A percentile compares a stretch with the other conserved stretches of the same genome.
Conservation (phyloP, 2,888 invertebrate genomes). For the Piscicola geometra region DNA sequence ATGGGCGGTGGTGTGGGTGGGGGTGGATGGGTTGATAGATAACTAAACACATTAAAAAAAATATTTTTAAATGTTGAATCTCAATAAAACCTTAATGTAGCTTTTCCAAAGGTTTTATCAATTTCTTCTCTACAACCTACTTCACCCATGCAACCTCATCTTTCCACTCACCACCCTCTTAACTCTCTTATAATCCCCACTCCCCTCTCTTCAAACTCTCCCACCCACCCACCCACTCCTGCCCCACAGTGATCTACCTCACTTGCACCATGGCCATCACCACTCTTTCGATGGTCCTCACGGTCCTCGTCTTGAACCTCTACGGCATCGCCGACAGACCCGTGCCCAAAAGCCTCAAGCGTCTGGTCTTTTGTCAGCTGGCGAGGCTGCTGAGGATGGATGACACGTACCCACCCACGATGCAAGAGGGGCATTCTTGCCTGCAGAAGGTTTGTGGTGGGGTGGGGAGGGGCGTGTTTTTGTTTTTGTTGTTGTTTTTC, state of each 20-base stretch:
- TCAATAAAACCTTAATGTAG: too few species aligned
- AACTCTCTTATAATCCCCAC: background rate
- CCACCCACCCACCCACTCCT: background rate
- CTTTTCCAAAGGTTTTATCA: too few species aligned
- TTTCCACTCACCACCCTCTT: background rate
- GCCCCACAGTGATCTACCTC: slow-evolving; percentile 43
- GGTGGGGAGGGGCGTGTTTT: too few species aligned
- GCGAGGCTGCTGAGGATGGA: slow-evolving; percentile 36
- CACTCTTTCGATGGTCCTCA: slow-evolving; percentile 44
- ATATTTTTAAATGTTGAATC: too few species aligned
- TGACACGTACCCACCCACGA: slow-evolving; percentile 14
- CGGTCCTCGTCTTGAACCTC: slow-evolving; percentile 44
- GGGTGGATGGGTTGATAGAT: too few species aligned
- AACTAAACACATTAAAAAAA: too few species aligned
- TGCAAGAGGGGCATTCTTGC: background rate
- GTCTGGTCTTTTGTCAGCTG: slow-evolving; percentile 38
- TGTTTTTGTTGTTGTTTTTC: background rate
- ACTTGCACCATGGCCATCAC: slow-evolving; percentile 46
- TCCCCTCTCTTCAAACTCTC: background rate
- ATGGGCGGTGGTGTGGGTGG: background rate
- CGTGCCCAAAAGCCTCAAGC: slow-evolving; percentile 42
- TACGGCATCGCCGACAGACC: slow-evolving; percentile 44
- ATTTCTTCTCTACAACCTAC: too few species aligned
- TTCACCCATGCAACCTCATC: background rate
- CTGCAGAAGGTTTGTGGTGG: background rate